Evolutionary conservation across 2,113 vertebrate species (phyloP).

Genomic region (human): DNA sequence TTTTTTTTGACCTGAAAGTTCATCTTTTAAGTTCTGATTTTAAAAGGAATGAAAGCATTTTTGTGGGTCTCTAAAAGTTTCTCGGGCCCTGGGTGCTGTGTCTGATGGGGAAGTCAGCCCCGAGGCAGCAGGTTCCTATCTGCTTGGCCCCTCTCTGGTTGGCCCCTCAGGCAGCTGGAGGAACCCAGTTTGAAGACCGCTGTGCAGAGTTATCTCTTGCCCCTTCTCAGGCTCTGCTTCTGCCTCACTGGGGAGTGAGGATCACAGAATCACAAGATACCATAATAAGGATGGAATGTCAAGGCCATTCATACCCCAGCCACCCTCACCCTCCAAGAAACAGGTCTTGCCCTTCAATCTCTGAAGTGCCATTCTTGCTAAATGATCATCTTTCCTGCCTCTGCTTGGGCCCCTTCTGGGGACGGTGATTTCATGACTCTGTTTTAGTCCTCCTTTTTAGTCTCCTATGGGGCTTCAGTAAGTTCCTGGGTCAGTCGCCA

Average conservation of each 20-base stretch:
- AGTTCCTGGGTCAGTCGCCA: neutral
- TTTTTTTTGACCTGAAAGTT: slow-evolving; percentile 20
- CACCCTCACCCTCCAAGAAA: neutral
- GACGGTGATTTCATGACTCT: neutral
- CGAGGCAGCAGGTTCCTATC: neutral
- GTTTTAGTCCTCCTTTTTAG: neutral
- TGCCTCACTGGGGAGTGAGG: neutral
- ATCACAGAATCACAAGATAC: neutral
- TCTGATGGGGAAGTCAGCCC: neutral
- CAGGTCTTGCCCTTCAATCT: neutral
- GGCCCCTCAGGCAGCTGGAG: neutral
- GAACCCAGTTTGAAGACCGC: neutral
- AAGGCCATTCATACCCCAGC: neutral
- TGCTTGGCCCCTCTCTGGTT: neutral
- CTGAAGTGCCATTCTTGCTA: neutral
- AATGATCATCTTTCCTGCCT: neutral
- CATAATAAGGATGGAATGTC: neutral
- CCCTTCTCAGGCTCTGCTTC: neutral
- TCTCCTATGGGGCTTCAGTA: neutral
- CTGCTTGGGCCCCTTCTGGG: neutral
- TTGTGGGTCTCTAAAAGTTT: neutral
- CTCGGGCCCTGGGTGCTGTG: neutral
- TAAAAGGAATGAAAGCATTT: slow-evolving; percentile 7
- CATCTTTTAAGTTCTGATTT: slow-evolving; percentile 18
- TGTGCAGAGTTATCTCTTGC: neutral